Conservation (phyloP, 2,797 vertebrate species). For the Anguilla obscura region DNA sequence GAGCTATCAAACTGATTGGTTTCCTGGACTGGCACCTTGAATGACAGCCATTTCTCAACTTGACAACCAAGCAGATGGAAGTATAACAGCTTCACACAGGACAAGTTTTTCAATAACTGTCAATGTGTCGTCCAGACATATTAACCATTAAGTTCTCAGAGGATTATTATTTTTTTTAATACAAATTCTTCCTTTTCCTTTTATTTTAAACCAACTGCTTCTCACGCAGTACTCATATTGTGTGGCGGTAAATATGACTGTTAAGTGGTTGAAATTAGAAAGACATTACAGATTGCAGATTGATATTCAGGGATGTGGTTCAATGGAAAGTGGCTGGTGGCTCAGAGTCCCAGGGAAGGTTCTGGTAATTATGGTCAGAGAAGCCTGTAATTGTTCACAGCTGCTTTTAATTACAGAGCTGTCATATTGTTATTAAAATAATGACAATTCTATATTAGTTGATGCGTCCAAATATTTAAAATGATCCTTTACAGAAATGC, state of each 20-base stretch:
- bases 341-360: conserved; percentile 44
- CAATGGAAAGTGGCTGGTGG: conserved; percentile 31
- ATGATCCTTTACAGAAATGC: background rate
- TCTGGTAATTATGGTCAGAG: conserved; percentile 63
- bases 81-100: background rate
- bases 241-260: background rate
- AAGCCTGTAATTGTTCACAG: conserved; percentile 69
- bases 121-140: background rate
- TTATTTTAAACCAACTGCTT: background rate
- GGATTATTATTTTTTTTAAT: background rate
- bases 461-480: conserved; percentile 30
- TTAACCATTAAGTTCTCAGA: background rate
- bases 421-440: background rate
- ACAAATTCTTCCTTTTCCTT: background rate
- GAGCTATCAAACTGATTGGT: background rate
- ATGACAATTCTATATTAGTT: conserved; percentile 52
- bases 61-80: background rate
- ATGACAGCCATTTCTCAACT: background rate
- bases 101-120: background rate
- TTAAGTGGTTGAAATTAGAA: background rate
- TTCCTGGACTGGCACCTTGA: background rate
- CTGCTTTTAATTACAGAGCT: conserved; percentile 64
- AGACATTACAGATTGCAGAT: conserved; percentile 25
- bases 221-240: background rate
- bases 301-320: conserved; percentile 51